phyloP scores from a whole-genome alignment of 2,113 vertebrate genomes.

The Tragelaphus imberbis region DNA sequence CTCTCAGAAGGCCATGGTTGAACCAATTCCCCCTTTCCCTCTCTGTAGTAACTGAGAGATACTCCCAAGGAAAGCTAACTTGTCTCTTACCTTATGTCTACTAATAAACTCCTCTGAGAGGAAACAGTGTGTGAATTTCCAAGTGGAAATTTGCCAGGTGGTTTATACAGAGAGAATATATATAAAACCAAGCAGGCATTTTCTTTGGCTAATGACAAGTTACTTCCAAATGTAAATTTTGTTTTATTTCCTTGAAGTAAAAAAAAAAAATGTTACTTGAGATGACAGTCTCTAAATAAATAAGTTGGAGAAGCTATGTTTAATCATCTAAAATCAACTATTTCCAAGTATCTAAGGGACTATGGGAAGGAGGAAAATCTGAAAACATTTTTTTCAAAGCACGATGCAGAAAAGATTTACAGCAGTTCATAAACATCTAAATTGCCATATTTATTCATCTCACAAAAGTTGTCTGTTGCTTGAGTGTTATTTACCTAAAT shows the following conservation, averaged over 20 bases:
- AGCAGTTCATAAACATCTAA: conserved; percentile 45
- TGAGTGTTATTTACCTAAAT: conserved; percentile 58
- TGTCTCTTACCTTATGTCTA: not conserved
- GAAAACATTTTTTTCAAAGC: conserved; percentile 62
- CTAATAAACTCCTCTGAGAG: not conserved
- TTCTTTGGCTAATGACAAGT: conserved; percentile 56
- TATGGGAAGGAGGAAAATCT: conserved; percentile 67
- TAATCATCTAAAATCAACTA: conserved; percentile 68
- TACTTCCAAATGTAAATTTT: conserved; percentile 43
- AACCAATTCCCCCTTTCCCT: not conserved
- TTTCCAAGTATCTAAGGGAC: conserved; percentile 63
- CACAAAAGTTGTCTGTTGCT: conserved; percentile 46
- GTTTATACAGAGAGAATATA: not conserved
- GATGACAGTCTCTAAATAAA: conserved; percentile 50
- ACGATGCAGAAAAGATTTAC: conserved; percentile 50
- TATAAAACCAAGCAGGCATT: not conserved
- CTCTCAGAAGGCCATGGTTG: not conserved
- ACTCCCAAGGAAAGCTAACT: not conserved
- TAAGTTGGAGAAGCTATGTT: conserved; percentile 14
- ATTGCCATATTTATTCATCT: conserved; percentile 57
- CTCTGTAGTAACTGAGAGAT: not conserved
- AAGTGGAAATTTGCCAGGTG: conserved; percentile 21
- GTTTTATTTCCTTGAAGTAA: conserved; percentile 63
- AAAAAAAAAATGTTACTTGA: conserved; percentile 61
- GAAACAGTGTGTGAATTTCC: conserved; percentile 4